Conservation (phyloP, 2,797 vertebrate genomes). For the Pampus argenteus region DNA sequence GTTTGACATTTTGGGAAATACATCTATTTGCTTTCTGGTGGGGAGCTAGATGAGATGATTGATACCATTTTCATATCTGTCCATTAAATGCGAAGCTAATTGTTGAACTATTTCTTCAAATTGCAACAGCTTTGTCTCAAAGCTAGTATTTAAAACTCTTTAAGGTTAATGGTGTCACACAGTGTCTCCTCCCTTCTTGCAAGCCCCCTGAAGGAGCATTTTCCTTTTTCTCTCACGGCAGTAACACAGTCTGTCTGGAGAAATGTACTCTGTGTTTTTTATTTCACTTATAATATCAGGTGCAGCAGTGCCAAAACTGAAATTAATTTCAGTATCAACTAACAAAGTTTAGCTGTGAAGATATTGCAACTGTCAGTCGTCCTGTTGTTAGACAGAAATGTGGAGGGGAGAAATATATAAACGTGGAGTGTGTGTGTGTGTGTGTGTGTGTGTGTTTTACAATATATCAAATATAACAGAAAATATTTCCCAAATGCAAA, state of each 20-base stretch:
- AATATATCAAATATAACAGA: no score
- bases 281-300: not conserved
- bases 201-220: not conserved
- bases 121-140: not conserved
- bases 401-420: no score
- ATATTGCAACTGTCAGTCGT: not conserved
- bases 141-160: not conserved
- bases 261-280: not conserved
- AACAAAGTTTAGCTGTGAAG: constrained; percentile 12
- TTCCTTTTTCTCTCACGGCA: not conserved
- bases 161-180: no score
- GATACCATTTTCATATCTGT: no score
- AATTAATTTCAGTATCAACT: constrained; percentile 9
- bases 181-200: not conserved
- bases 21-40: no score
- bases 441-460: not conserved
- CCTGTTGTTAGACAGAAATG: not conserved
- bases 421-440: not conserved
- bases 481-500: constrained; percentile 8
- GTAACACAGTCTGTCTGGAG: constrained; percentile 6
- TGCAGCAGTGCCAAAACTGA: not conserved
- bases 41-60: no score
- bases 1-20: no score
- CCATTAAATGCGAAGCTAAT: no score
- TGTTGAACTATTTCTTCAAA: no score